Base-by-base conservation (phyloP, 2,888 invertebrate species). In the Volucella zonaria region DNA sequence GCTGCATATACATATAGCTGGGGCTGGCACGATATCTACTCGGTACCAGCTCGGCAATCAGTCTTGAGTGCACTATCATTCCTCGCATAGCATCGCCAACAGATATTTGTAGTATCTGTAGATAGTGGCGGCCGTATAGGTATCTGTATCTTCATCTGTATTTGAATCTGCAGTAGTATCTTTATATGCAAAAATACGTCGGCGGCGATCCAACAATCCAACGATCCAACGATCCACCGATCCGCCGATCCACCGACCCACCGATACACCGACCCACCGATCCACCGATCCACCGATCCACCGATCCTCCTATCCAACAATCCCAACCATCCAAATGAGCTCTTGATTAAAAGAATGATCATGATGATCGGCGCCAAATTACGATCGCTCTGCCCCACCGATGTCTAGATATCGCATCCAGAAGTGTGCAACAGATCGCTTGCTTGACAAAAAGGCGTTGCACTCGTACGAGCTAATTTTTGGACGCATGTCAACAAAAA, bases 291-390 rank as follows among this genome's bases (percentile, higher is more conserved):
- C 31, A 6, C 31, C 31, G 31, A 31, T 31, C 6, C 31, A 31
- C 1, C 40, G 15, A 56, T 11, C 52, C 31, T 43, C 18, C 18
- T 23, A 23, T 23, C 18, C 47, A 67, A 52, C 67, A 43, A 45
- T 14, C 31, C 64, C 54, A 43, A 59, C 76, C 52, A 77, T 68
- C 68, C 73, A 85, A 85, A 85, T 85, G 85, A 85, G 85, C 85
- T 81, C 85, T 85, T 85, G 85, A 85, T 85, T 85, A 85, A 85
- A 85, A 77, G 80, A 85, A 85, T 73, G 73, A 85, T 85, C 85
- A 85, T 85, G 85, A 85, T 85, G 76, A 85, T 85, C 81, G 85
- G 85, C 85, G 85, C 85, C 85, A 85, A 85, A 81, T 81, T 73
- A 77, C 61, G 73, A 47, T 14, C 77, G 52, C 61, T 64, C 73